Conservation (phyloP, 2,888 invertebrate species). For the Andrena camellia region DNA sequence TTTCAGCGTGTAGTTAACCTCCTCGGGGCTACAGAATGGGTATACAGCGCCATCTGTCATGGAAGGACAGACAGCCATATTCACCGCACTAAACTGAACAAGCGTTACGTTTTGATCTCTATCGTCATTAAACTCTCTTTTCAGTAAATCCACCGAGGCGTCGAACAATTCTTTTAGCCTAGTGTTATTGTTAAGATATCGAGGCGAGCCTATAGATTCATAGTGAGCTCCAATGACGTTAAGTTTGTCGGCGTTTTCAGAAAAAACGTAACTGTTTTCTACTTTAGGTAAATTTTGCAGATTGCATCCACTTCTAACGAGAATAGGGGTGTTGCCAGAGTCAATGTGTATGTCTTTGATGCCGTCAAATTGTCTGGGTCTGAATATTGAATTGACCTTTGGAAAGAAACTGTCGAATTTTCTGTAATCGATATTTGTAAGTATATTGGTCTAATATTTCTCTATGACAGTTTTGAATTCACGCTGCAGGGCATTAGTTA, state of each 20-base stretch:
- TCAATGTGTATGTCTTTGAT: neutral
- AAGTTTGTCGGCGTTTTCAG: neutral
- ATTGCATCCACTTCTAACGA: neutral
- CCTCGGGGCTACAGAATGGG: no score
- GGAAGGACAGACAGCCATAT: no score
- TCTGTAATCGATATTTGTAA: no score
- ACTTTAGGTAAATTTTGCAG: neutral
- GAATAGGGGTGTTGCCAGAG: neutral
- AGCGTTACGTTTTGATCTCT: neutral
- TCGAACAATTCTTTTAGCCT: neutral
- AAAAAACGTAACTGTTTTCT: neutral
- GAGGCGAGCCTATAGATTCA: neutral
- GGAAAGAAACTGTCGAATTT: no score
- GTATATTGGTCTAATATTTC: neutral
- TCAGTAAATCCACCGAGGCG: neutral
- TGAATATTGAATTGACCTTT: no score
- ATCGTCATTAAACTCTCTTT: neutral
- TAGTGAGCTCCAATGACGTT: neutral
- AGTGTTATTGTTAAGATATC: neutral
- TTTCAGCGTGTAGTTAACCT: no score
- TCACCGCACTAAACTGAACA: no score
- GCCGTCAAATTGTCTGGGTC: neutral
- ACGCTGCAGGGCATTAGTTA: neutral
- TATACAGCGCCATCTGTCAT: no score
- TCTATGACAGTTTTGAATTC: neutral